Base-by-base conservation (phyloP, 2,797 vertebrate genomes). In the Anisognathus igniventris region DNA sequence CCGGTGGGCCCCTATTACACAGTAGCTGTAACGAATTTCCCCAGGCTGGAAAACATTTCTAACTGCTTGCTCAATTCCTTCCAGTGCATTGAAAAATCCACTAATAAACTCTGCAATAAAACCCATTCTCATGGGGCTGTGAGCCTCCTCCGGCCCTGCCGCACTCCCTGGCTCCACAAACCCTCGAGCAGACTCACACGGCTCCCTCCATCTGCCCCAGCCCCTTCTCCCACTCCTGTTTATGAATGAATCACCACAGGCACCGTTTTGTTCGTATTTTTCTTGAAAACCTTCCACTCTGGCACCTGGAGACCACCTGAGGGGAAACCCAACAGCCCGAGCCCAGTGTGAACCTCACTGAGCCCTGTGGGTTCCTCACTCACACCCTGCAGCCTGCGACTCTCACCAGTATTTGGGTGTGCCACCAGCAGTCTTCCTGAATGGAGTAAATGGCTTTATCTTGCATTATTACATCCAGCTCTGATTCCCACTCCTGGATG, bases 41-140 rank as follows among this genome's bases (percentile, higher is more conserved):
- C 96, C 62, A 71, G 92, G 91, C 82, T 56, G 9, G 42, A 84
- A 95, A 91, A 94, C 54, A 71, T 82, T 95, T 91, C 95, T 93
- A 89, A 93, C 77, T 47, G 86, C 75, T 90, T 96, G 75, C 51
- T 79, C 80, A 94, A 87, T 95, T 96, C 95, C 95, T 97, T 94
- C 88, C 95, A 94, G 74, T 10, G 19, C 66, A 72, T 15, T 76
- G 79, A 91, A 77, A 86, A 91, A 95, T 70, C 45, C 40, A 33
- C 83, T 40, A 71, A 90, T 88, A 88, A 95, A 83, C 74, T 73
- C 33, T 27, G 31, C 73, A 94, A 62, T 91, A 89, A 93, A 96
- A 92, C 6, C 18, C 70, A 51, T 62, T 65, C 58, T 82, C 76
- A 28, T 12, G 3, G 72, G 86, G 83, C 62, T 33, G 3, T 10